Conservation (phyloP, 2,113 vertebrate genomes). For the Sebastes schlegelii region DNA sequence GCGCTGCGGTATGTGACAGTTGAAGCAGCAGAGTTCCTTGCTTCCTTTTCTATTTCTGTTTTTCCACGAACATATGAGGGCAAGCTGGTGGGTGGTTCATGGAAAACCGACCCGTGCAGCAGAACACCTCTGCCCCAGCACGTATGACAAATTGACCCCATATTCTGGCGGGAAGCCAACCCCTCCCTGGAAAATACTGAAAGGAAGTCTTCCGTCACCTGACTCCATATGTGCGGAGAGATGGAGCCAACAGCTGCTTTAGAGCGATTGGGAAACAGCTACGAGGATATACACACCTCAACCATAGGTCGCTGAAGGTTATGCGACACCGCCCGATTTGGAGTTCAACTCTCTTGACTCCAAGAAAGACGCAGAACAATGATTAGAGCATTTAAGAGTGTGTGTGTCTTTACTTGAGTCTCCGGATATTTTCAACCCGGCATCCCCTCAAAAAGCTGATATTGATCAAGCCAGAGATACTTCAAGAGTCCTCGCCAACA, state of each 20-base stretch:
- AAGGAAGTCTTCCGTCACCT: slow-evolving; percentile 31
- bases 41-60: slow-evolving; percentile 50
- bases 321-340: slow-evolving; percentile 9
- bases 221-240: slow-evolving; percentile 26
- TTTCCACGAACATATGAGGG: slow-evolving; percentile 39
- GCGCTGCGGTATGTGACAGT: slow-evolving; percentile 44
- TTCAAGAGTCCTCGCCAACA: slow-evolving; percentile 35
- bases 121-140: slow-evolving; percentile 12
- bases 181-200: slow-evolving; percentile 34
- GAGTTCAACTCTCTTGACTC: slow-evolving; percentile 39
- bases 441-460: slow-evolving; percentile 41
- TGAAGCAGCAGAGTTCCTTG: slow-evolving; percentile 40
- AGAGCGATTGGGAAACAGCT: slow-evolving; percentile 15
- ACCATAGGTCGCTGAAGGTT: slow-evolving; percentile 50
- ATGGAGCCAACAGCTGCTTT: slow-evolving; percentile 56
- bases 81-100: slow-evolving; percentile 42
- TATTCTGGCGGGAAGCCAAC: slow-evolving; percentile 3
- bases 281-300: slow-evolving; percentile 21
- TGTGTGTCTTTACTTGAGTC: slow-evolving; percentile 47
- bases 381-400: slow-evolving; percentile 47
- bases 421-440: slow-evolving; percentile 53
- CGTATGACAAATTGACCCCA: slow-evolving; percentile 37
- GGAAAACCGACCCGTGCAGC: slow-evolving; percentile 52
- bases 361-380: slow-evolving; percentile 27
- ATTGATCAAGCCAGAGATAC: slow-evolving; percentile 51